Base-by-base conservation (phyloP, 2,113 vertebrate species). In the Myotis brandtii region DNA sequence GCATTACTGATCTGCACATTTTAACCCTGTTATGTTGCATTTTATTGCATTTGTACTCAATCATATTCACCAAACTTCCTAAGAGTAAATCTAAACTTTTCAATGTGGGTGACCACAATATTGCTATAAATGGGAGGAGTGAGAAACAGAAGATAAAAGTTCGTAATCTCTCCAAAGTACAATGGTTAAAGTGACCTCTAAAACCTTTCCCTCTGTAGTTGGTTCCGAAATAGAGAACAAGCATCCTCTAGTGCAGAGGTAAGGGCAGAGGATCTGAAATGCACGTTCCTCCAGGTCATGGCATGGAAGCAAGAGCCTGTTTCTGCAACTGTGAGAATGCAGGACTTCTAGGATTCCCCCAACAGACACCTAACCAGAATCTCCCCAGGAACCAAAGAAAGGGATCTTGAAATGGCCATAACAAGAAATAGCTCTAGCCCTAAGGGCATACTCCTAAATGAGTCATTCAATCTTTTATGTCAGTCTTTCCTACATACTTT, bases 131-230 rank as follows among this genome's bases (percentile, higher is more conserved):
- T 40, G 11, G 10, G 17, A 76, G 27, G 34, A 6, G 0, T 43
- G 25, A 83, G 84, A 91, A 92, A 93, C 0, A 81, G 80, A 83
- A 88, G 56, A 84, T 27, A 12, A n/a, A 84, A 72, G 67, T 87
- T 94, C 32, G 1, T 20, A 83, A 8, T 4, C 64, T 54, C 73
- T 67, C 54, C 69, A 13, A 72, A 84, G 30, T 59, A 11, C 52
- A 43, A 66, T 17, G 21, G 25, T 34, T 72, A 37, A 76, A 73
- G 54, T 32, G 54, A 75, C 48, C 32, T 84, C 72, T 50, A 72
- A 32, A 80, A 32, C 12, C 11, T 16, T 2, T 34, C 30, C 9
- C 40, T 56, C 23, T 50, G 12, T 64, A 27, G 54, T 37, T 81
- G 85, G 25, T 46, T 83, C 48, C 67, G 48, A 79, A 69, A 80